Evolutionary conservation across 1,140 invertebrate species (phyloP), one percentile per base, ranked within the genome.

Genomic region (Magallana angulata): DNA sequence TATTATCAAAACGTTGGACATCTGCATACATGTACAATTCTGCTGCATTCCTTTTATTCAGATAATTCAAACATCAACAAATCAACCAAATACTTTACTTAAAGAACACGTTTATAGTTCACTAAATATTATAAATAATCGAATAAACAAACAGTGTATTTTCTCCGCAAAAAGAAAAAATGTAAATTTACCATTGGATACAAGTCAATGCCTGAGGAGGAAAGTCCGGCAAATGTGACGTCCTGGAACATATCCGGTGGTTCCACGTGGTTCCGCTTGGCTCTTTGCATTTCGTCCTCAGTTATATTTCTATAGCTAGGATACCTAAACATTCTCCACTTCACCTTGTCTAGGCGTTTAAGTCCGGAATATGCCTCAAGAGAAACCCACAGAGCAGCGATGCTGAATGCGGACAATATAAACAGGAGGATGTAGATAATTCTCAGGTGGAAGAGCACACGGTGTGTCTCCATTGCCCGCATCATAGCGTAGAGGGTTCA

Each of bases 341-440:
- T 76, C 24, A 11, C 68, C 24, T 76, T 30, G 12, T 76, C 12
- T 12, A 76, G 9, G 8, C 24, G 68, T 76, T 76, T 76, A 12
- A 76, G 68, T 30, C 24, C 68, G 18, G 68, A 30, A 36, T 76
- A 76, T 30, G 68, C 68, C 68, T 76, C 68, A 18, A 36, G 14
- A 11, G 68, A 76, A 12, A 76, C 30, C 68, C 68, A 76, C 1
- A 76, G 68, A 30, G 68, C 68, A 48, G 68, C 68, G 12, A 76
- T 76, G 24, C 68, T 76, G 68, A 12, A 12, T 9, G 18, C 68
- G 68, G 68, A 76, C 68, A 76, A 76, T 30, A 76, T 12, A 76
- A 76, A 76, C 68, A 76, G 24, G 9, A 76, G 24, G 14, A 76
- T 76, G 68, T 76, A 76, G 24, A 76, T 76, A 30, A 76, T 76